Evolutionary conservation across 2,888 invertebrate species (phyloP).

Genomic region (Caenorhabditis panamensis): DNA sequence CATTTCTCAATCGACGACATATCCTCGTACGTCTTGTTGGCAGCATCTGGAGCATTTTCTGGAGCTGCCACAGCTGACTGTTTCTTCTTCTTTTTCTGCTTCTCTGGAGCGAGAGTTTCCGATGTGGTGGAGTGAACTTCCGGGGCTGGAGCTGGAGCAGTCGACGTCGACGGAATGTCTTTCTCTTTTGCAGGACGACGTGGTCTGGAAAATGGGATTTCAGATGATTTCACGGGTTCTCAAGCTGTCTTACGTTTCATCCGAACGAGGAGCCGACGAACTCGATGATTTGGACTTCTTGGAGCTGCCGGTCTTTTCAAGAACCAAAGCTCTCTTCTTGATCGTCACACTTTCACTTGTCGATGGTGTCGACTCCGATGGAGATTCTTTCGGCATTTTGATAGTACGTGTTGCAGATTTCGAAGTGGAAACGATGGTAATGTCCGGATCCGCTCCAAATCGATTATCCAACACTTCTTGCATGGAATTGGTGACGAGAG

Average conservation of each 20-base stretch:
- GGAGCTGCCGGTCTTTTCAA: not conserved
- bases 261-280: not conserved
- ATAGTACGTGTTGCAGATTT: not conserved
- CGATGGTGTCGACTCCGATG: not conserved
- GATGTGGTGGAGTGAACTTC: conserved; percentile 31
- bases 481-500: conserved; percentile 13
- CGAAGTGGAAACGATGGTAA: not conserved
- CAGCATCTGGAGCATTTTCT: not conserved
- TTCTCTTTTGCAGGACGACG: not conserved
- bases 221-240: not conserved
- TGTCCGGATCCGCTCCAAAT: not conserved
- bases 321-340: not conserved
- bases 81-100: conserved; percentile 1
- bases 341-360: not conserved
- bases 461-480: conserved; percentile 20
- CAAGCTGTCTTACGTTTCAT: not conserved
- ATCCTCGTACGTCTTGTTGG: conserved; percentile 1
- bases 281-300: not conserved
- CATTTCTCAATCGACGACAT: conserved; percentile 27
- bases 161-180: not conserved
- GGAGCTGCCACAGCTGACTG: not conserved
- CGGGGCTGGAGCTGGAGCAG: not conserved
- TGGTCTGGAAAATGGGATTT: not conserved
- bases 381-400: not conserved
- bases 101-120: not conserved